These are phyloP conservation scores for Nothoprocta pentlandii DNA, from an alignment of 2,113 vertebrate genomes.

Conservation along the genomic window DNA sequence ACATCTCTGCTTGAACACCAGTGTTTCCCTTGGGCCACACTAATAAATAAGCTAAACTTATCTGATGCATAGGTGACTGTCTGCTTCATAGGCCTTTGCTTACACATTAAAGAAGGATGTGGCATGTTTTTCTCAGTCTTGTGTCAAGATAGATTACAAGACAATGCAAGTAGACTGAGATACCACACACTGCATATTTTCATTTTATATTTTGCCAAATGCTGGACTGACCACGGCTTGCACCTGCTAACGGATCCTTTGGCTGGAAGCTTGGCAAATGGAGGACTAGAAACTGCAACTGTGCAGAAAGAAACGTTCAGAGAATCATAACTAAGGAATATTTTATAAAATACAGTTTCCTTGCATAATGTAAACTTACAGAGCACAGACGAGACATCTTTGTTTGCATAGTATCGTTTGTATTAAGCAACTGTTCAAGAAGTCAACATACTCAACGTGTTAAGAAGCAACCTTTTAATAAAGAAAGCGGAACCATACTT, in stretches of 20 bases:
- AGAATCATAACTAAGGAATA: neutral
- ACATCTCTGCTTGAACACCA: neutral
- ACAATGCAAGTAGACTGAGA: neutral
- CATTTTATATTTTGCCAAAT: neutral
- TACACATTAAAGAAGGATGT: neutral
- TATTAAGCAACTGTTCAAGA: conserved; percentile 17
- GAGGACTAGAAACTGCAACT: neutral
- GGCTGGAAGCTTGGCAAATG: neutral
- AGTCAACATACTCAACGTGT: conserved; percentile 28
- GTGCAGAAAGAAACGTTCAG: neutral
- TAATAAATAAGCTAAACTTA: neutral
- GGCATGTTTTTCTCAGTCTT: neutral
- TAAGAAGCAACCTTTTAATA: conserved; percentile 63
- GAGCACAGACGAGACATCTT: conserved; percentile 60
- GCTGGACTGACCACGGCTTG: neutral
- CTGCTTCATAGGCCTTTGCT: accelerated
- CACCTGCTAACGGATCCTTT: neutral
- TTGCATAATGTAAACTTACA: conserved; percentile 25
- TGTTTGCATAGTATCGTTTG: conserved; percentile 30
- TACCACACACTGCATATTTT: neutral
- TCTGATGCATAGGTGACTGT: neutral
- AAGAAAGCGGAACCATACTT: conserved; percentile 55
- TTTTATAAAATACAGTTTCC: neutral
- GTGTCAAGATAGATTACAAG: neutral
- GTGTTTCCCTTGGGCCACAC: neutral